These are phyloP conservation scores for Vireo griseus DNA, from an alignment of 2,797 vertebrate genomes.

Conservation along the genomic window DNA sequence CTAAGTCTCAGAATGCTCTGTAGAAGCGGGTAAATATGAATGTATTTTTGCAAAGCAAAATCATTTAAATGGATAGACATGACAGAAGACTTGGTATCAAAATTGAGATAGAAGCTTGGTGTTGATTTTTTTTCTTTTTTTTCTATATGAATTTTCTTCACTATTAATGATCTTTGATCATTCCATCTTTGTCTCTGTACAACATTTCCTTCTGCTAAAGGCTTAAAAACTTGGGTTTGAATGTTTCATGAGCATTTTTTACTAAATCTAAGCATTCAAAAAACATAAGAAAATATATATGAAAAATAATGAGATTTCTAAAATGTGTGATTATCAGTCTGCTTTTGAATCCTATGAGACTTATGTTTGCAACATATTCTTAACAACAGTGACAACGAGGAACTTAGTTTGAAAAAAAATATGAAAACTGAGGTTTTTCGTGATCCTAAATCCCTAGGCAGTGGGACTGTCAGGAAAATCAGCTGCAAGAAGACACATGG, in stretches of 20 bases:
- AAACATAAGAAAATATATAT: not conserved
- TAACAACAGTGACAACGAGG: rapidly evolving
- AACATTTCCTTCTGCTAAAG: not conserved
- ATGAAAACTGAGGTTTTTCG: not conserved
- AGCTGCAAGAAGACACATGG: not conserved
- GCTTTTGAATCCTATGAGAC: not conserved
- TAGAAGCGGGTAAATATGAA: not conserved
- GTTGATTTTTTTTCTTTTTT: not conserved
- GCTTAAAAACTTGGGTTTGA: not conserved
- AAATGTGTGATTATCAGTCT: not conserved
- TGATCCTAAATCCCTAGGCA: not conserved
- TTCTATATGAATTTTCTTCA: not conserved
- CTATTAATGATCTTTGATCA: not conserved
- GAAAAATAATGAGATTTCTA: not conserved
- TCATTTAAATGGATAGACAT: not conserved
- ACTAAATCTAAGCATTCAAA: not conserved
- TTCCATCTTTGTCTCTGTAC: not conserved
- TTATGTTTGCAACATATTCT: not conserved
- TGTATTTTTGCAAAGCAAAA: not conserved
- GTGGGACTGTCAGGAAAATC: not conserved
- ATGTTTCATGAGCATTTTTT: not conserved
- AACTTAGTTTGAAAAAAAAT: not conserved
- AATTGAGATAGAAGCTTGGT: not conserved
- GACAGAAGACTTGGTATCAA: not conserved
- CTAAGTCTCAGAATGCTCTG: not conserved